Evolutionary conservation across 2,888 invertebrate genomes (phyloP), one percentile per base, ranked within the genome.

Genomic region (Molorchus minor): DNA sequence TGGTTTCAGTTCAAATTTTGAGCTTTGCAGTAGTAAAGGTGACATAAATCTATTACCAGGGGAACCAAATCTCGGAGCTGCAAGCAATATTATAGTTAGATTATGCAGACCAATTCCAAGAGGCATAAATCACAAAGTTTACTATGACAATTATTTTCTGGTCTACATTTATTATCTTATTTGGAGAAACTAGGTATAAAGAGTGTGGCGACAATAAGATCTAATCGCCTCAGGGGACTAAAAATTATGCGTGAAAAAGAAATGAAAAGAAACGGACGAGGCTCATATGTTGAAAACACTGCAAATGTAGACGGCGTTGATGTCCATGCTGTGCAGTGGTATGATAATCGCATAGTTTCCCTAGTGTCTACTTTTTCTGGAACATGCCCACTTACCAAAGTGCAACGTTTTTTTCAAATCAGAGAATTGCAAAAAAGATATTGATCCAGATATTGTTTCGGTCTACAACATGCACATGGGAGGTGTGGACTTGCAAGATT

Each of bases 1-100:
- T 56, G 70, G 71, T 10, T 66, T 68, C 61, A 66, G 62, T 12
- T 71, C 72, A 40, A 64, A 70, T 45, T 70, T 72, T 58, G 70
- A 74, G 58, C 57, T 70, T 33, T 69, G 62, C 56, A 47, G 52
- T 53, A 67, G 67, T 16, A 53, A 56, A 47, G 38, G 41, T 19
- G 41, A 55, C 44, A 57, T 33, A 21, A 68, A 55, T 52, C n/a
- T 40, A 7, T 8, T 49, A 3, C 20, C 25, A 43, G 47, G 30
- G 16, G 51, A 55, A 29, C 67, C 69, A 19, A 65, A 69, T 66
- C 33, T 71, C 8, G 68, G 70, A 13, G 63, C 65, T 7, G 65
- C 63, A 20, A 58, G 67, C 33, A 71, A 71, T 53, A 62, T 71
- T 21, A 68, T 73, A 15, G 61, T 73, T 15, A 47, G 70, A 16